Percentiles rank a stretch among this genome's conserved stretches.
phyloP scores from a whole-genome alignment of 2,113 vertebrate species.

The Lophochroa leadbeateri region DNA sequence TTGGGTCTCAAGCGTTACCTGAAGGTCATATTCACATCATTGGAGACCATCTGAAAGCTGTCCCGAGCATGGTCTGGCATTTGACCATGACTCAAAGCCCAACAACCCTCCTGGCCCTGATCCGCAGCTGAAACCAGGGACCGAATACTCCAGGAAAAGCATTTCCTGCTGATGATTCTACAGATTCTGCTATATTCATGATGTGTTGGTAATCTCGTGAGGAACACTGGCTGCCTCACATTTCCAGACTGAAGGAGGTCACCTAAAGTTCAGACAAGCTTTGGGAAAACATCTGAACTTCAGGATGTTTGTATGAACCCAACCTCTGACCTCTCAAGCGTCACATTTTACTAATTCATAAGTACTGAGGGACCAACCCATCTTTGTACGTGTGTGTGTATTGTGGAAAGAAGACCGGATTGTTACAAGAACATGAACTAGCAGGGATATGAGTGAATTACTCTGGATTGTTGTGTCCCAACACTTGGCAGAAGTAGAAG shows the following conservation, averaged over 20 bases:
- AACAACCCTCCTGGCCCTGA: neutral
- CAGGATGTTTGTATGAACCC: slow-evolving; percentile 12
- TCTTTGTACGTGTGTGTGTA: neutral
- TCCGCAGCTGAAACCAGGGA: neutral
- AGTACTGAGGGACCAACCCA: neutral
- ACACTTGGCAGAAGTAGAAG: neutral
- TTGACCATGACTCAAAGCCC: neutral
- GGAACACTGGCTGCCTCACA: neutral
- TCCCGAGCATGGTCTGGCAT: neutral
- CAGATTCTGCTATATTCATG: neutral
- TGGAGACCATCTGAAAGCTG: neutral
- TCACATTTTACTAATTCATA: neutral
- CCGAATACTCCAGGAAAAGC: neutral
- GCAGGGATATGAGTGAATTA: neutral
- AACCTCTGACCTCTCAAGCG: neutral
- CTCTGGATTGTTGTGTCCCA: neutral
- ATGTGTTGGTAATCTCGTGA: neutral
- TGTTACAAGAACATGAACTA: neutral
- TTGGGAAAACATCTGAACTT: slow-evolving; percentile 15
- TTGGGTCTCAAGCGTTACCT: neutral
- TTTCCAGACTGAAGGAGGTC: slow-evolving; percentile 29
- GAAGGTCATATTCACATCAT: rapidly evolving
- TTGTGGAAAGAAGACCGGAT: neutral
- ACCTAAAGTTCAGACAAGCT: slow-evolving; percentile 33
- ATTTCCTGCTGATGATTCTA: neutral